Percentiles rank a stretch among this genome's conserved stretches.
Conservation (phyloP, 2,113 vertebrate species). For the Dasypus novemcinctus region DNA sequence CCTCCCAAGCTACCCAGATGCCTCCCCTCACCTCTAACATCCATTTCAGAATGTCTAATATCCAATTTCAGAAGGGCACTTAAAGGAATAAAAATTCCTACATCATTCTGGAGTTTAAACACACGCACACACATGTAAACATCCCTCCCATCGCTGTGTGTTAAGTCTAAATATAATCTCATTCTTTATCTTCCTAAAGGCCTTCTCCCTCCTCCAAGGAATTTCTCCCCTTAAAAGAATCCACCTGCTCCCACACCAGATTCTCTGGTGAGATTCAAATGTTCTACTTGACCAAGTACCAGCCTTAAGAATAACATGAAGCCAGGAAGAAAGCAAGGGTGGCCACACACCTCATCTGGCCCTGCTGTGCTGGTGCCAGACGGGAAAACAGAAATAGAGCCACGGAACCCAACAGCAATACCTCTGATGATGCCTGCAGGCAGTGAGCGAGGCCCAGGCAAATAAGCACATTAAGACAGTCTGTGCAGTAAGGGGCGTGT, state of each 20-base stretch:
- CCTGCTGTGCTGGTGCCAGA: constrained; percentile 48
- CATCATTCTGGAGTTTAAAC: neutral
- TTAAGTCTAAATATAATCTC: neutral
- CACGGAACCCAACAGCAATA: constrained; percentile 51
- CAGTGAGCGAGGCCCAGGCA: neutral
- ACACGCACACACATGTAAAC: neutral
- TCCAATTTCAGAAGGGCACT: neutral
- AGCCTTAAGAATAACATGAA: constrained; percentile 31
- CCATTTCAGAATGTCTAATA: neutral
- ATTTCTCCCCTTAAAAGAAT: neutral
- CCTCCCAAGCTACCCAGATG: neutral
- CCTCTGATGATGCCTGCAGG: constrained; percentile 40
- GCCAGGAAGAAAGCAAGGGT: constrained; percentile 41
- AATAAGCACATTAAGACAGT: constrained; percentile 54
- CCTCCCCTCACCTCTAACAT: neutral
- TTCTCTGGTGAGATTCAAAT: neutral
- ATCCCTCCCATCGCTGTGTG: neutral
- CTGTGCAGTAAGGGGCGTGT: neutral
- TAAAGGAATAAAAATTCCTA: neutral
- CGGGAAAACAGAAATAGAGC: constrained; percentile 71
- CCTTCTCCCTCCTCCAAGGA: neutral
- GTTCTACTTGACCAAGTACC: neutral
- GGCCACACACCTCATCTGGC: constrained; percentile 58
- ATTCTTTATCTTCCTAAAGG: neutral
- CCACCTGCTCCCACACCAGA: neutral